Evolutionary conservation across 2,888 invertebrate genomes (phyloP), one percentile per base, ranked within the genome.

Genomic region (Emmelina monodactyla): DNA sequence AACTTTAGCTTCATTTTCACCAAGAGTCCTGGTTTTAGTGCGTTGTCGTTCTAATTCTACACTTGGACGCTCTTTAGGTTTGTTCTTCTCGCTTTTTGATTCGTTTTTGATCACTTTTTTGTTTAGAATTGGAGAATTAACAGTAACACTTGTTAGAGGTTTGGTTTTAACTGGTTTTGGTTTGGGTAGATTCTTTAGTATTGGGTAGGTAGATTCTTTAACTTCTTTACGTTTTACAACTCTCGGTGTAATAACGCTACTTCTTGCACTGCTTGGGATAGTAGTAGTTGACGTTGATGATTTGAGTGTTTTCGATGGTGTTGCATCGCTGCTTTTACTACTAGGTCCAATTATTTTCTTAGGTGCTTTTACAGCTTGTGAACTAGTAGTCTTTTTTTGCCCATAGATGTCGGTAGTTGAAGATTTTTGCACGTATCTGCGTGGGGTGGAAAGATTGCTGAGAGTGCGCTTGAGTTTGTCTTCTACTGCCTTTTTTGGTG

Each of bases 1-100:
- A 1, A 76, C 49, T 44, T 73, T 78, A 0, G 75, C 68, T 56
- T 81, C 80, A 37, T 60, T 51, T 9, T 75, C 72, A n/a, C 65
- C 55, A 15, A 81, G 46, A 1, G 80, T 81, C 32, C 78, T 62
- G 0, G 84, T 69, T 46, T 72, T 69, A 2, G 66, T 58, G 2
- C 78, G 47, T 31, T 64, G 58, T 33, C 76, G 57, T 32, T 51
- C 53, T 32, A 35, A 32, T n/a, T n/a, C 25, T 25, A n/a, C 25
- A 19, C 9, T 19, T 5, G 9, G 9, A 6, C 5, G 5, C 16
- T 41, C 46, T 37, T 42, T 40, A 12, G 22, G 12, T 25, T 40
- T 19, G 33, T 32, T 31, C 31, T 31, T 37, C 16, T 28, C 13
- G 7, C 22, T 14, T 34, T 39, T 38, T 16, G 10, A 25, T 10